Evolutionary conservation across 2,113 vertebrate genomes (phyloP).

Genomic region (Cyprinodon variegatus): DNA sequence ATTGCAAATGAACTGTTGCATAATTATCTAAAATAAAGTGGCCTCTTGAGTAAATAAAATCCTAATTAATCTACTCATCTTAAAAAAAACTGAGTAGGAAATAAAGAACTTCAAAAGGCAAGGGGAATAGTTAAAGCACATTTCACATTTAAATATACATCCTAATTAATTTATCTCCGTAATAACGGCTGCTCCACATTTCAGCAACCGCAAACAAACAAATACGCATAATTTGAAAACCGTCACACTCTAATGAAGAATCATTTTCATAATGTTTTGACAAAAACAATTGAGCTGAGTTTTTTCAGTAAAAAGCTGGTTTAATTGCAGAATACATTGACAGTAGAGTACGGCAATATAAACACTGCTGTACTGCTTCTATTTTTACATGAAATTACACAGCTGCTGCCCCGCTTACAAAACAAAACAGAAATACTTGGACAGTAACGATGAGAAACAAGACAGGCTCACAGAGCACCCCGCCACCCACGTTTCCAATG

Average conservation of each 20-base stretch:
- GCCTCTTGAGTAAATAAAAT: background rate
- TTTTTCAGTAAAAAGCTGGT: slow-evolving; percentile 68
- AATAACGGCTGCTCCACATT: background rate
- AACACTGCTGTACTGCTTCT: slow-evolving; percentile 73
- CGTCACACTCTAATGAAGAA: background rate
- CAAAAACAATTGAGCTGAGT: slow-evolving; percentile 9
- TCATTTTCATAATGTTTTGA: slow-evolving; percentile 1
- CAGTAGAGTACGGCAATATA: slow-evolving; percentile 74
- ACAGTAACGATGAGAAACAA: slow-evolving; percentile 65
- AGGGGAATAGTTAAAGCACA: background rate
- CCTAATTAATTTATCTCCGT: background rate
- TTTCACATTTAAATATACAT: background rate
- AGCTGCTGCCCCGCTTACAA: slow-evolving; percentile 65
- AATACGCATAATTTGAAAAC: background rate
- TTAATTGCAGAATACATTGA: slow-evolving; percentile 79
- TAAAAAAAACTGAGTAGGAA: slow-evolving; percentile 8
- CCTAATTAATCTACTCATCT: slow-evolving; percentile 8
- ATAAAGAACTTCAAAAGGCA: slow-evolving; percentile 12
- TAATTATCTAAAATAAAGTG: background rate
- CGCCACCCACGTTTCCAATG: slow-evolving; percentile 24
- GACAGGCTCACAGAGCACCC: slow-evolving; percentile 60
- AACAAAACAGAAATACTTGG: slow-evolving; percentile 64
- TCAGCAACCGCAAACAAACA: slow-evolving; percentile 3
- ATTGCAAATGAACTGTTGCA: background rate
- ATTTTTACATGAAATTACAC: slow-evolving; percentile 72